These are phyloP conservation scores for Puntigrus tetrazona DNA, from an alignment of 2,113 vertebrate species.

Conservation along the genomic window DNA sequence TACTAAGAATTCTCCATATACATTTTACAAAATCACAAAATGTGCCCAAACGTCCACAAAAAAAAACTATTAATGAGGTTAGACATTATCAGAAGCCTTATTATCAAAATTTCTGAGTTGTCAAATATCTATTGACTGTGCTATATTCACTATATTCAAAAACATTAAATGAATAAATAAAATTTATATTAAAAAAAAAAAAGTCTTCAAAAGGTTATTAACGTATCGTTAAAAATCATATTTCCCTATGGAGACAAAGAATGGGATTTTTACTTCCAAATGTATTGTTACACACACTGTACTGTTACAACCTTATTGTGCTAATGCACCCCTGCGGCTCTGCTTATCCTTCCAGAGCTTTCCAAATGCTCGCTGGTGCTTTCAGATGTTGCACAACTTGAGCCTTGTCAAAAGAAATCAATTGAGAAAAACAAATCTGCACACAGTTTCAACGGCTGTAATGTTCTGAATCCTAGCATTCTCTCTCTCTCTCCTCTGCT, in stretches of 20 bases:
- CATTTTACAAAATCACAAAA: not conserved
- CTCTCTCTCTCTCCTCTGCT: not conserved
- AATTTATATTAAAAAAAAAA: too few species aligned
- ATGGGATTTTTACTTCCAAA: not conserved
- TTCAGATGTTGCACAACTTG: slow-evolving; percentile 42
- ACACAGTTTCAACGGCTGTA: not conserved
- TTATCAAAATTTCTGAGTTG: not conserved
- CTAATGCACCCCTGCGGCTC: slow-evolving; percentile 5
- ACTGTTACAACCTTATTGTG: slow-evolving; percentile 13
- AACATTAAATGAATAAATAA: too few species aligned
- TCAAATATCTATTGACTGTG: not conserved
- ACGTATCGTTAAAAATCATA: not conserved
- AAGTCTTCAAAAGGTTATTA: not conserved
- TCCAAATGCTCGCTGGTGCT: slow-evolving; percentile 10
- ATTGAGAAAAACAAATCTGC: not conserved
- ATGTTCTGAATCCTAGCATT: not conserved
- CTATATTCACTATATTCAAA: too few species aligned
- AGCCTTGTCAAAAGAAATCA: slow-evolving; percentile 15
- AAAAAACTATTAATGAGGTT: not conserved
- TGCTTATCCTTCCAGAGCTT: slow-evolving; percentile 20
- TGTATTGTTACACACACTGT: not conserved
- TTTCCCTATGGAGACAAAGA: not conserved
- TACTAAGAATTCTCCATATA: not conserved
- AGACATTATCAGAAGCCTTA: not conserved
- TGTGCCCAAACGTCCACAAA: not conserved